Conservation (phyloP, 2,113 vertebrate species). For the Pao palembangensis region DNA sequence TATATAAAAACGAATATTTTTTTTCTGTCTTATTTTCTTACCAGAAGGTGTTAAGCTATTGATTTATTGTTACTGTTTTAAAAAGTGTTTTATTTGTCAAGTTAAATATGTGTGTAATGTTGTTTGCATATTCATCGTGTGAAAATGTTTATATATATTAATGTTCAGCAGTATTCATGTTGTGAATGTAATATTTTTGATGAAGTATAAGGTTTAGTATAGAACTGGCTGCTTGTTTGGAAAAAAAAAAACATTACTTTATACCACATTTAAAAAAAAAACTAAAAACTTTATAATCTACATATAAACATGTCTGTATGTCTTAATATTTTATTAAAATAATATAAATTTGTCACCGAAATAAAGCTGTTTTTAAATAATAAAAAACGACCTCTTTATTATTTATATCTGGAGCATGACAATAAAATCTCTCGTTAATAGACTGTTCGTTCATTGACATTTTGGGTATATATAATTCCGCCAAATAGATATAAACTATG, state of each 20-base stretch:
- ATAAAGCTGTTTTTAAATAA: not conserved
- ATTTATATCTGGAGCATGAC: not conserved
- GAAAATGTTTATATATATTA: too few relatives aligned
- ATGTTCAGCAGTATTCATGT: not conserved
- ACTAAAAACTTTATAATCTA: not conserved
- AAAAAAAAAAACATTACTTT: not conserved
- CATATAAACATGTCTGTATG: not conserved
- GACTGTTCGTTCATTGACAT: too few relatives aligned
- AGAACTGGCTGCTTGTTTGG: conserved; percentile 2
- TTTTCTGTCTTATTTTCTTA: too few relatives aligned
- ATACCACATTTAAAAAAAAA: too few relatives aligned
- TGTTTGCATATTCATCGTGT: too few relatives aligned
- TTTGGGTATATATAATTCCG: too few relatives aligned
- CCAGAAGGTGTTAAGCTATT: too few relatives aligned
- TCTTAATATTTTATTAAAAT: not conserved
- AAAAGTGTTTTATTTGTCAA: too few relatives aligned
- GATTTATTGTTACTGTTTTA: too few relatives aligned
- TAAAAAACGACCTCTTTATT: not conserved
- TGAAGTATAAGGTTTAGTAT: not conserved
- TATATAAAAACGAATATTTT: not conserved
- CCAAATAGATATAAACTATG: too few relatives aligned
- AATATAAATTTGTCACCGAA: not conserved
- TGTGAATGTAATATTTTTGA: not conserved
- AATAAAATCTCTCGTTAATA: too few relatives aligned
- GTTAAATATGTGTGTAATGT: too few relatives aligned